Evolutionary conservation across 2,888 invertebrate species (phyloP).

Genomic region (Mellilla xanthometata): DNA sequence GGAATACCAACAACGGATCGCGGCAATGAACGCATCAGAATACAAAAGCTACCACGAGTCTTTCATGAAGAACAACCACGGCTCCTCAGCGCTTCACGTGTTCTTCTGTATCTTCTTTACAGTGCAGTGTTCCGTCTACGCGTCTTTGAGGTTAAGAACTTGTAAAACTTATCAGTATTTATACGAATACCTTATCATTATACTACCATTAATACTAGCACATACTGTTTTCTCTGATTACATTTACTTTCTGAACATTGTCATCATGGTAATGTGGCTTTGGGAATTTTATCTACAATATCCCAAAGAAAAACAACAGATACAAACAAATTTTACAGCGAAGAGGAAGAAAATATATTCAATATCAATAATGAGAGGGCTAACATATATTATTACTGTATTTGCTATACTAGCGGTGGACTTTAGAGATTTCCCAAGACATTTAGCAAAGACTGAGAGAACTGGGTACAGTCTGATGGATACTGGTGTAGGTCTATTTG

Average conservation of each 20-base stretch:
- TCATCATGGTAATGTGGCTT: slow-evolving; percentile 43
- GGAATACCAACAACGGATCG: slow-evolving; percentile 15
- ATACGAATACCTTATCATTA: slow-evolving; percentile 81
- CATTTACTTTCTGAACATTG: slow-evolving; percentile 53
- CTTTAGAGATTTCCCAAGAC: slow-evolving; percentile 92
- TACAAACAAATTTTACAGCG: slow-evolving; percentile 31
- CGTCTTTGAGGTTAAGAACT: slow-evolving; percentile 41
- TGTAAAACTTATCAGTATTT: slow-evolving; percentile 47
- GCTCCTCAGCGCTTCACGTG: slow-evolving; percentile 77
- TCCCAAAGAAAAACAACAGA: slow-evolving; percentile 32
- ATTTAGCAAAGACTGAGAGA: slow-evolving; percentile 93
- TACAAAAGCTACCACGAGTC: slow-evolving; percentile 77
- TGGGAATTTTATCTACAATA: slow-evolving; percentile 31
- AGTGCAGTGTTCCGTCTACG: slow-evolving; percentile 57
- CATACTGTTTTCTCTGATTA: slow-evolving; percentile 77
- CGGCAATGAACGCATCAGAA: slow-evolving; percentile 52
- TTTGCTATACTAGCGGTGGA: slow-evolving; percentile 97
- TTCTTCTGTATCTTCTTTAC: slow-evolving; percentile 66
- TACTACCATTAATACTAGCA: slow-evolving; percentile 79
- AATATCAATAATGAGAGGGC: slow-evolving; percentile 87
- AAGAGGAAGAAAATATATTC: slow-evolving; percentile 47
- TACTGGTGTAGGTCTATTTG: slow-evolving; percentile 94
- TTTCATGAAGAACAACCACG: slow-evolving; percentile 80
- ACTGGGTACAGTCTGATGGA: slow-evolving; percentile 97
- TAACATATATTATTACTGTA: slow-evolving; percentile 88